Base-by-base conservation (phyloP, 2,113 vertebrate genomes). In the Apteryx mantelli region DNA sequence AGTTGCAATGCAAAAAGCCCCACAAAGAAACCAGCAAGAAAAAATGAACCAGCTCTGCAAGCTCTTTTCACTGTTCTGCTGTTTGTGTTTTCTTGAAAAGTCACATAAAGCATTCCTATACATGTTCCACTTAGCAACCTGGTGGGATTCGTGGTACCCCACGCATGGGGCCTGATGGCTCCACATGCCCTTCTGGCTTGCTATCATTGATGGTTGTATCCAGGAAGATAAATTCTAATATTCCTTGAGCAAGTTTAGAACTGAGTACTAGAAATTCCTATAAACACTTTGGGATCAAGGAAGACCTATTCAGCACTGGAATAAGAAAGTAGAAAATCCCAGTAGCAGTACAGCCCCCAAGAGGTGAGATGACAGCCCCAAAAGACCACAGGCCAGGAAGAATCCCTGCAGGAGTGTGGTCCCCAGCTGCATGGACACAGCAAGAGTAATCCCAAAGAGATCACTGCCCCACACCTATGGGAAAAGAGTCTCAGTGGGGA, bases 401-500 rank as follows among this genome's bases (percentile, higher is more conserved):
- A 79, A 91, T 53, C 13, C 32, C 66, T 64, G 56, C 25, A n/a
- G 40, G 5, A 78, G 2, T 10, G 20, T 6, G 14, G 38, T 55
- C 21, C 52, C 65, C 82, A 11, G 44, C 10, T 42, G 21, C 10
- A 19, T 40, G 26, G 10, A 18, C 58, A 26, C 36, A 82, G 66
- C 36, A 79, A 82, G 21, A 66, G 4, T 13, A 94, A 8, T 44
- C 6, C 20, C 48, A 70, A 55, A 48, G 73, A 38, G 7, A 32
- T 8, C 78, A 46, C 30, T 76, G 32, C 38, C 1, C 1, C 19
- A 66, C 0, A 0, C 26, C 40, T 81, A 52, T 36, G 55, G 44
- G 70, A 92, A 75, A 56, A 10, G 46, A 86, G 73, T 82, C 38
- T 92, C 46, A 78, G 32, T 52, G 26, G 8, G 36, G 21, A 79